These are phyloP conservation scores for Lagocephalus sceleratus DNA, from an alignment of 2,797 vertebrate genomes.

Conservation along the genomic window DNA sequence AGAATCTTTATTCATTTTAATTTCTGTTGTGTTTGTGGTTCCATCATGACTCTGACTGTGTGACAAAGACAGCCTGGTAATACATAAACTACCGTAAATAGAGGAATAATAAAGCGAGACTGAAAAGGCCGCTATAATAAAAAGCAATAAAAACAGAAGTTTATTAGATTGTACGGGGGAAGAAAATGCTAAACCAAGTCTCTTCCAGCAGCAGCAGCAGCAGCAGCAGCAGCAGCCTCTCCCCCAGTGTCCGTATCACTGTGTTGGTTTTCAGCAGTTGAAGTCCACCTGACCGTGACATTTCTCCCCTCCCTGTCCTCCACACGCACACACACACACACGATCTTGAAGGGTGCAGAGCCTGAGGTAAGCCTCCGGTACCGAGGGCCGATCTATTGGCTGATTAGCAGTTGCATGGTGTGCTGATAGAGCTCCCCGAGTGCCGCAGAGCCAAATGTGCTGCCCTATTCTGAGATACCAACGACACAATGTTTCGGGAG, in stretches of 20 bases:
- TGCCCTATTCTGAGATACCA: slow-evolving; percentile 38
- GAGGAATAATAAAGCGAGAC: too few relatives aligned
- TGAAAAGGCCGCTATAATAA: too few relatives aligned
- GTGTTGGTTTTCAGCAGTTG: slow-evolving; percentile 20
- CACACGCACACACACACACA: slow-evolving; percentile 16
- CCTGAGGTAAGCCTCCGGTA: slow-evolving; percentile 36
- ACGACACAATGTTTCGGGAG: slow-evolving; percentile 43
- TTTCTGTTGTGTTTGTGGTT: slow-evolving; percentile 12
- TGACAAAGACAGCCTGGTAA: slow-evolving; percentile 13
- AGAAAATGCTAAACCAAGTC: not conserved
- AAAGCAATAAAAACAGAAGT: too few relatives aligned
- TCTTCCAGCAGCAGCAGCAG: too few relatives aligned
- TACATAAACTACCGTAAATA: too few relatives aligned
- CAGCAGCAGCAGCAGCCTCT: not conserved
- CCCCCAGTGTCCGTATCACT: not conserved
- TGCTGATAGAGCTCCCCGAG: slow-evolving; percentile 53
- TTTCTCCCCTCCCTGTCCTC: slow-evolving; percentile 40
- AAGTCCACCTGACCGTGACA: slow-evolving; percentile 57
- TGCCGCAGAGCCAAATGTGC: slow-evolving; percentile 40
- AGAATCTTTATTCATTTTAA: slow-evolving; percentile 31
- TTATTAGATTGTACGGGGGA: too few relatives aligned
- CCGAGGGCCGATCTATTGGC: slow-evolving; percentile 45
- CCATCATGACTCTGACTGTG: slow-evolving; percentile 3
- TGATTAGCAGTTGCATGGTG: slow-evolving; percentile 51
- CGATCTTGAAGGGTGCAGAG: slow-evolving; percentile 27